Evolutionary conservation across 2,888 invertebrate species (phyloP).

Genomic region (Schizotus pectinicornis): DNA sequence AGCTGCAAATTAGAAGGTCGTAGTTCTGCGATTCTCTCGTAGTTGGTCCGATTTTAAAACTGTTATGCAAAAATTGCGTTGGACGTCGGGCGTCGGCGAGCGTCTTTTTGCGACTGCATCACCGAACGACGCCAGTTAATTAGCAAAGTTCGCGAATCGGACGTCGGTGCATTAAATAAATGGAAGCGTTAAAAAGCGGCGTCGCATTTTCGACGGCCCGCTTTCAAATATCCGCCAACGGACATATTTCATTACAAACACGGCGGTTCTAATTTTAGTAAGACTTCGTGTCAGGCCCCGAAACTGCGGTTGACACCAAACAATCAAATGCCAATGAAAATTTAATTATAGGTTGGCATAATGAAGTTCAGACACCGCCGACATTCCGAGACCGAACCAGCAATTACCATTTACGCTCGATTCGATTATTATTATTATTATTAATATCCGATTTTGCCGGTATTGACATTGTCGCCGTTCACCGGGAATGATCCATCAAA

Average conservation of each 20-base stretch:
- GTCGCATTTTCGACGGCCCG: slow-evolving; percentile 4
- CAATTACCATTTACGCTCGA: slow-evolving; percentile 1
- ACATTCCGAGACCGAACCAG: neutral
- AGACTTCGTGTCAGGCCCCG: slow-evolving; percentile 31
- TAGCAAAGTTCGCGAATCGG: slow-evolving; percentile 9
- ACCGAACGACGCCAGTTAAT: neutral
- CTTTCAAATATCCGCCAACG: slow-evolving; percentile 28
- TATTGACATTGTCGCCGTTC: neutral
- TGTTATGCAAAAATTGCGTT: too few relatives aligned
- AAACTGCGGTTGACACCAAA: slow-evolving; percentile 32
- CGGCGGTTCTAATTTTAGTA: slow-evolving; percentile 33
- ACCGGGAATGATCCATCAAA: slow-evolving; percentile 19
- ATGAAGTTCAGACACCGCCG: slow-evolving; percentile 1
- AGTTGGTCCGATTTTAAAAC: too few relatives aligned
- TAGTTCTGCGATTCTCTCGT: too few relatives aligned
- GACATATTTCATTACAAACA: slow-evolving; percentile 33
- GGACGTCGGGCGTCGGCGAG: too few relatives aligned
- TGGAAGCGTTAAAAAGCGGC: slow-evolving; percentile 10
- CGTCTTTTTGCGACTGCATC: too few relatives aligned
- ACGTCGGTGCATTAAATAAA: slow-evolving; percentile 14
- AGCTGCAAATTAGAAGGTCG: too few relatives aligned
- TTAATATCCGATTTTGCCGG: too few relatives aligned
- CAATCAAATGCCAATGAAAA: slow-evolving; percentile 30
- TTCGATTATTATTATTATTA: too few relatives aligned
- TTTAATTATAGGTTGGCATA: slow-evolving; percentile 19